Evolutionary conservation across 2,888 invertebrate genomes (phyloP), one percentile per base, ranked within the genome.

Genomic region (Yponomeuta plumbellus): DNA sequence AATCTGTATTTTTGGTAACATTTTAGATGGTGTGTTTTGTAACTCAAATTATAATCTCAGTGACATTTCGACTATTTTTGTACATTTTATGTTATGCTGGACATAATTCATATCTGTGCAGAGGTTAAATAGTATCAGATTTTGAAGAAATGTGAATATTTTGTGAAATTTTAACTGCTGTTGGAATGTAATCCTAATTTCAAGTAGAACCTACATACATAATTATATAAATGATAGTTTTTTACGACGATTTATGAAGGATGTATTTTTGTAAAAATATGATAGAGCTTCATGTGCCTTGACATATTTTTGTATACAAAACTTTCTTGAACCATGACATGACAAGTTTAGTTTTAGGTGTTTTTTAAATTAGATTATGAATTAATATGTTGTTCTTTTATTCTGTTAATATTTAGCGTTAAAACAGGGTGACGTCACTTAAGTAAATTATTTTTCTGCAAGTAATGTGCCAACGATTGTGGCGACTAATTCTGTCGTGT

Each of bases 31-130:
- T 26, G 17, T 11, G 26, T 39, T 62, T 66, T 52, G 66, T 26
- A 17, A n/a, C 17, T n/a, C 21, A 10, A 21, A 2, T 58, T 20
- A 11, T 20, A 22, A 11, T n/a, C 11, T n/a, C n/a, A 13, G 13
- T 11, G 17, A 61, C 61, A 13, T 23, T 61, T 61, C 22, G n/a
- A n/a, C 11, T n/a, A 22, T 40, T 65, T n/a, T 67, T 68, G 75
- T 78, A 86, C 84, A 72, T 74, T 80, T 78, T 74, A 70, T 66
- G 74, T 83, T 85, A 86, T 86, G 87, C 86, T 73, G 83, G 85
- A 67, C 85, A 85, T 86, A 86, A 81, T 80, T 71, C 71, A 71
- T 77, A 65, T 65, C 67, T 71, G 69, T 66, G 64, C 64, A 44
- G 26, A 17, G 44, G 44, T 52, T 52, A 52, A 52, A 52, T 17